Conservation (phyloP, 2,113 vertebrate species). For the Ptilorrhoa leucosticta region DNA sequence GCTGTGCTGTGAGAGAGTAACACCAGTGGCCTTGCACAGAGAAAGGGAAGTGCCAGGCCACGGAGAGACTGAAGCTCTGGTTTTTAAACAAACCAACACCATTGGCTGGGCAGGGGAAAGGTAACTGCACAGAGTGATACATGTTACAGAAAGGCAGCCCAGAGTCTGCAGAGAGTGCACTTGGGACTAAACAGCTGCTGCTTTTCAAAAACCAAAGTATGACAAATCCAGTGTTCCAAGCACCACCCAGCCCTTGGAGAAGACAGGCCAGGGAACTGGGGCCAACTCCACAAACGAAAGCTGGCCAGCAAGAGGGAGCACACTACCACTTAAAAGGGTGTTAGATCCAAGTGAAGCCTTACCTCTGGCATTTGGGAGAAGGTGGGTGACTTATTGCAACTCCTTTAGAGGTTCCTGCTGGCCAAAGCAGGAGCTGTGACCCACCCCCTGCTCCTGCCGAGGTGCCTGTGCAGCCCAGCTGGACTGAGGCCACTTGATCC, state of each 20-base stretch:
- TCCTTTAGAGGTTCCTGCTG: accelerated
- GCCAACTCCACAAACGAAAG: neutral
- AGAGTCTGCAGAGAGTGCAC: neutral
- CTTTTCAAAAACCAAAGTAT: neutral
- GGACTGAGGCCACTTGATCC: neutral
- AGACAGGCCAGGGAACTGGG: neutral
- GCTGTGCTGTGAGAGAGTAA: neutral
- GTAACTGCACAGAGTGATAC: neutral
- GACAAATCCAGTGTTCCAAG: neutral
- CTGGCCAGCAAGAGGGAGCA: neutral
- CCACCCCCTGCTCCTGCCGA: neutral
- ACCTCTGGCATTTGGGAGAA: neutral
- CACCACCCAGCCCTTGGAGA: neutral
- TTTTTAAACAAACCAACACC: neutral
- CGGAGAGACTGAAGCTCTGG: neutral
- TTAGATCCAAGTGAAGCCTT: neutral
- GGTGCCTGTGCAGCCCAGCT: neutral
- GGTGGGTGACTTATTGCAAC: neutral
- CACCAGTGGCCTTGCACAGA: neutral
- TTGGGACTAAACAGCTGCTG: neutral
- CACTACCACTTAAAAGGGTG: accelerated
- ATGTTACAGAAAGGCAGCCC: neutral
- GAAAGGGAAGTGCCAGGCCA: neutral
- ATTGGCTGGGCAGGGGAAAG: neutral
- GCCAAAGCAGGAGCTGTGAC: neutral